Base-by-base conservation (phyloP, 2,888 invertebrate genomes). In the Ophion obscuratus region DNA sequence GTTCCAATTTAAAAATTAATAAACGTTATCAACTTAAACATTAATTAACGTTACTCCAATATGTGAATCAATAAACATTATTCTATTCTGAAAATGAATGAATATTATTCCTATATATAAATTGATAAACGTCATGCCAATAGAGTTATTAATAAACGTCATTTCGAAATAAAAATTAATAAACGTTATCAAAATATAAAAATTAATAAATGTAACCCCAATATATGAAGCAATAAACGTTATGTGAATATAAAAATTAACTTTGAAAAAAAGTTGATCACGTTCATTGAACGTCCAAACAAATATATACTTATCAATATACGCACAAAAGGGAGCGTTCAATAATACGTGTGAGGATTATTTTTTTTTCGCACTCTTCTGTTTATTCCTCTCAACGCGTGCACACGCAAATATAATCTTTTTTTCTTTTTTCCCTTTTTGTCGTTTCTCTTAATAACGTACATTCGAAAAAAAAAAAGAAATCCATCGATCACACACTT, bases 281-380 rank as follows among this genome's bases (percentile, higher is more conserved):
- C 4, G 14, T 17, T 53, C 14, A 5, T 17, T 5, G 17, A 14
- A 17, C 17, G 14, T 53, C 17, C 14, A 53, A 3, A 17, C 17
- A 53, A 53, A 14, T 14, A 14, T 47, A 4, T 11, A 47, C 17
- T 14, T 17, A 14, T 88, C 66, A 59, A 59, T 70, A 24, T 71
- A 62, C 66, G 68, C 64, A 78, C 7, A 44, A 61, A 53, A 73
- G 87, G 87, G 86, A 82, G 86, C 87, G 88, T 87, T 87, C 77
- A 85, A 81, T 68, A 82, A 87, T 84, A 81, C 80, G 74, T 84
- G 84, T 86, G 87, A 81, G 88, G 82, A 86, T 68, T 78, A 73
- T 78, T 83, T 62, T 24, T 66, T 57, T 78, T 31, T 53, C 53
- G 53, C 53, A 53, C 53, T 53, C 57, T 24, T 84, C 68, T n/a